Base-by-base conservation (phyloP, 2,888 invertebrate species). In the Diaphora mendica region DNA sequence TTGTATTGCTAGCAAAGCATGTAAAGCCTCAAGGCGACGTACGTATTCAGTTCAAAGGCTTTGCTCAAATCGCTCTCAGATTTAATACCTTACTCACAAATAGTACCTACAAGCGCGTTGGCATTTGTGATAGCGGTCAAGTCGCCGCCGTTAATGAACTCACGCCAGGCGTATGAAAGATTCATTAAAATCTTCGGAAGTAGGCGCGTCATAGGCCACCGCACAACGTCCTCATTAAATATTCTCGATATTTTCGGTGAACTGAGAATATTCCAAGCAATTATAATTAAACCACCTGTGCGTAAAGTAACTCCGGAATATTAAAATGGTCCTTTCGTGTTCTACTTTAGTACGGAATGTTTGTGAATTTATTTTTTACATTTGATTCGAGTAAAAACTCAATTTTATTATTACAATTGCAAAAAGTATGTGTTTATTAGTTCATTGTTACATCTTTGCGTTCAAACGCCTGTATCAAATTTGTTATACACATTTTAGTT, bases 151-250 rank as follows among this genome's bases (percentile, higher is more conserved):
- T 86, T 91, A 91, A 91, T 89, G 91, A 92, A 91, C 86, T 86
- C 82, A 79, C 84, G 85, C 82, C 78, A 71, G 73, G 69, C 77
- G 82, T 79, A 80, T 83, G 86, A 84, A 83, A 86, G 87, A 89
- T 88, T 92, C 90, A 92, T 92, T 92, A 91, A n/a, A 92, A 89
- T 90, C 91, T 90, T 88, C 87, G 88, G 88, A 88, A 91, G 87
- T 80, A 84, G 80, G 78, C 82, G 74, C 82, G 81, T 83, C 82
- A 86, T 82, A 84, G 83, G 77, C 82, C 83, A 80, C 76, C 84
- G 85, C 85, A 81, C 82, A 79, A 78, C 80, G 79, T 78, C 82
- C 87, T 87, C 89, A 84, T 84, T 84, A 84, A 85, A 84, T 85
- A 85, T 84, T 80, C 84, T 73, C 82, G 79, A 86, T 86, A 86